A percentile compares a stretch with the other conserved stretches of the same genome.
These are phyloP conservation scores for Maniola jurtina DNA, from an alignment of 1,140 invertebrate species.

Conservation along the genomic window DNA sequence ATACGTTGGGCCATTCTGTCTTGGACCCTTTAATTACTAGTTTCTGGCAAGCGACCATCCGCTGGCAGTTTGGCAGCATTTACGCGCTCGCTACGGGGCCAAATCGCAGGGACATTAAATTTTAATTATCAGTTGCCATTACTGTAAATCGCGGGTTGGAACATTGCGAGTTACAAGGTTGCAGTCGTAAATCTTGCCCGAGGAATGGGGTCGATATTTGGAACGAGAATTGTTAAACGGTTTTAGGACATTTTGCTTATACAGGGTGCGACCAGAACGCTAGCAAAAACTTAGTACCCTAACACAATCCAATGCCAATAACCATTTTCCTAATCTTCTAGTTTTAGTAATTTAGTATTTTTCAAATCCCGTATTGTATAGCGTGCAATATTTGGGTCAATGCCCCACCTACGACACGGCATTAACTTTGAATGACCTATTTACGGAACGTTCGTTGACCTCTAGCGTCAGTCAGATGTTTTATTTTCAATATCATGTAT, in stretches of 20 bases:
- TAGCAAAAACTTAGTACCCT: no score
- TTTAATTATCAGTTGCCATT: slow-evolving; percentile 19
- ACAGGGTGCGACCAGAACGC: background rate
- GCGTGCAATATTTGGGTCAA: no score
- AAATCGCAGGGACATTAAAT: slow-evolving; percentile 10
- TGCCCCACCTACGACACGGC: no score
- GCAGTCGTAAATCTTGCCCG: slow-evolving; percentile 17
- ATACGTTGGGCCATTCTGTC: no score
- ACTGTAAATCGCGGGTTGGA: slow-evolving; percentile 4
- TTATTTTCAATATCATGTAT: no score
- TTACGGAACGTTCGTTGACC: no score
- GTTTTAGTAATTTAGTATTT: no score
- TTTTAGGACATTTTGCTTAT: slow-evolving; percentile 3
- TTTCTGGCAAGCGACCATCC: background rate
- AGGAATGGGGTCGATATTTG: slow-evolving; percentile 16
- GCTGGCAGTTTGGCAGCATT: slow-evolving; percentile 9
- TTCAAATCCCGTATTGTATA: no score
- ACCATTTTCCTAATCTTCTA: no score
- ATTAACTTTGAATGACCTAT: no score
- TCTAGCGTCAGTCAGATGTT: no score
- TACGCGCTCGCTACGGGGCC: slow-evolving; percentile 8
- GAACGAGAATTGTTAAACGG: background rate
- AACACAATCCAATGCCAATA: no score
- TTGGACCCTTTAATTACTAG: background rate
- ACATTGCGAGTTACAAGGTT: slow-evolving; percentile 14